Percentiles rank a stretch among this genome's conserved stretches.
These are phyloP conservation scores for Ptychobarbus kaznakovi DNA, from an alignment of 2,797 vertebrate species.

Conservation along the genomic window DNA sequence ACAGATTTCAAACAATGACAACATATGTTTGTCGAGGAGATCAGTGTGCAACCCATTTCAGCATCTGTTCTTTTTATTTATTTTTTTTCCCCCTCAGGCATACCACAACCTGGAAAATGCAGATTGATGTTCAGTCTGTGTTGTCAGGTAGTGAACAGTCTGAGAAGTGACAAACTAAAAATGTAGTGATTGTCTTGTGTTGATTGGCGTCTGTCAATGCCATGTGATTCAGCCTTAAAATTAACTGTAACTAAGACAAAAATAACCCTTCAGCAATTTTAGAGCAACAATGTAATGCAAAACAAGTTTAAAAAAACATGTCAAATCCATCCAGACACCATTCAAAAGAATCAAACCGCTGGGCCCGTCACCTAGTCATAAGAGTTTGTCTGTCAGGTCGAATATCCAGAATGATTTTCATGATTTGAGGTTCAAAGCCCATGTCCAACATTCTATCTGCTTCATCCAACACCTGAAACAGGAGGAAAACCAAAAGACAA, in stretches of 20 bases:
- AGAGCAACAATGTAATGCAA: background rate
- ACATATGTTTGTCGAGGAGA: no score
- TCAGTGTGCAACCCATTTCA: background rate
- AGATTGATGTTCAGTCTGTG: no score
- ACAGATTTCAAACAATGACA: no score
- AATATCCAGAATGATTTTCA: conserved; percentile 95
- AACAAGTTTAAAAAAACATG: background rate
- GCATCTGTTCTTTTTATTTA: background rate
- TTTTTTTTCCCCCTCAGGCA: background rate
- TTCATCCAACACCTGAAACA: conserved; percentile 92
- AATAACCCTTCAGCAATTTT: background rate
- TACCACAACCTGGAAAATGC: background rate
- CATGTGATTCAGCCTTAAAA: background rate
- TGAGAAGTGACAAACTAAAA: background rate
- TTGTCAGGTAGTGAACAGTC: background rate
- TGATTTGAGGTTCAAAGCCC: conserved; percentile 98
- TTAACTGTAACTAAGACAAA: background rate
- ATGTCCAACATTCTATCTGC: conserved; percentile 98
- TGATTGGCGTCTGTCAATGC: background rate
- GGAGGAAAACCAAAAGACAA: background rate
- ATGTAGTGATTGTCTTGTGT: background rate
- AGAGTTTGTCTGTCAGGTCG: conserved; percentile 94
- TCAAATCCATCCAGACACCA: background rate
- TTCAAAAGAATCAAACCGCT: background rate
- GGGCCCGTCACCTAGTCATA: conserved; percentile 88